These are phyloP conservation scores for Drosophila melanosoma DNA, from an alignment of 2,888 invertebrate genomes.

Conservation along the genomic window DNA sequence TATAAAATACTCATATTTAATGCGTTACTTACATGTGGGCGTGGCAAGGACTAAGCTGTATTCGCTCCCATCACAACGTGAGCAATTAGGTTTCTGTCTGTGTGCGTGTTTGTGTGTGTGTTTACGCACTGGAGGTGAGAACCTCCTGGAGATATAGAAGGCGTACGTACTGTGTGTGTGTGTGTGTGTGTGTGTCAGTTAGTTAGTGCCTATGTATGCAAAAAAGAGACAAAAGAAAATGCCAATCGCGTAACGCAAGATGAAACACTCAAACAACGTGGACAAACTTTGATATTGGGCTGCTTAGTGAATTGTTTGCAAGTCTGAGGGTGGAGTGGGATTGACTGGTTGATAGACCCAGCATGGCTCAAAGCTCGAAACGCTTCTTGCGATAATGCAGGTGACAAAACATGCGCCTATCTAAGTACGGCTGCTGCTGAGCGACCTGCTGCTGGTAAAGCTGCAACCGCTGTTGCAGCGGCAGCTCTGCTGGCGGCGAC, in stretches of 20 bases:
- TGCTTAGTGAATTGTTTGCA: neutral
- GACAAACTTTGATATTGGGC: conserved; percentile 6
- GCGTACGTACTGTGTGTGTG: conserved; percentile 3
- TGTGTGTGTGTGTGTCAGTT: conserved; percentile 16
- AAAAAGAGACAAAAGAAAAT: conserved; percentile 14
- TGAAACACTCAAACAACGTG: conserved; percentile 8
- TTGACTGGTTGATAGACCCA: neutral
- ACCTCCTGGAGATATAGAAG: neutral
- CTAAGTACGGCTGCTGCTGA: conserved; percentile 77
- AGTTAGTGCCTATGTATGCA: conserved; percentile 45
- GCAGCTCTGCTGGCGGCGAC: conserved; percentile 35
- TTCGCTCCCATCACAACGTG: conserved; percentile 73
- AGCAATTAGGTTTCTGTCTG: conserved; percentile 33
- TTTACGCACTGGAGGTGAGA: neutral
- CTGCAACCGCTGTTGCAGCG: conserved; percentile 69
- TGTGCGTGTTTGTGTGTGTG: conserved; percentile 8
- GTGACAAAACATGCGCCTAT: conserved; percentile 84
- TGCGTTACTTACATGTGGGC: conserved; percentile 80
- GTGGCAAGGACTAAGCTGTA: conserved; percentile 85
- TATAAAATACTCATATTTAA: conserved; percentile 59
- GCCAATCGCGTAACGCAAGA: conserved; percentile 18
- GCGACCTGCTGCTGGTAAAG: conserved; percentile 71
- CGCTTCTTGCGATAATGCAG: conserved; percentile 83
- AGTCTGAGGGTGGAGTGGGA: neutral
- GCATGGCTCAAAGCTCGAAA: conserved; percentile 71